Conservation (phyloP, 2,797 vertebrate genomes). For the Neostethus bicornis region DNA sequence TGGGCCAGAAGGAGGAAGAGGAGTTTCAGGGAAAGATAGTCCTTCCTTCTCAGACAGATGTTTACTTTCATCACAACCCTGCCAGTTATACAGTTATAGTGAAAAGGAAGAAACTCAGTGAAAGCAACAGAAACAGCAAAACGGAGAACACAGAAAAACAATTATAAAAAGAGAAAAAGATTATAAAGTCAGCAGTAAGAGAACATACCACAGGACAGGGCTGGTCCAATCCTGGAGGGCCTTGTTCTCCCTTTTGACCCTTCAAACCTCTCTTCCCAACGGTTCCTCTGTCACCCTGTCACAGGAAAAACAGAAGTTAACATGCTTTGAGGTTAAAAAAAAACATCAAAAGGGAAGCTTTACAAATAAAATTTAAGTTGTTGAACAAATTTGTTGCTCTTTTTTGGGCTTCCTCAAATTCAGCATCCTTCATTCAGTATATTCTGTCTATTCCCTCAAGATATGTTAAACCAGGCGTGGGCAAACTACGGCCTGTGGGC, state of each 20-base stretch:
- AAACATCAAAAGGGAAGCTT: slow-evolving; percentile 4
- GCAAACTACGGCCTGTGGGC: no score
- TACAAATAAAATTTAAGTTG: no score
- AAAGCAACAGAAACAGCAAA: slow-evolving; percentile 33
- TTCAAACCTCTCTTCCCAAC: slow-evolving; percentile 91
- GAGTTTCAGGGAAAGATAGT: slow-evolving; percentile 64
- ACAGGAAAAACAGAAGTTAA: slow-evolving; percentile 1
- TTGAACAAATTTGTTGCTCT: no score
- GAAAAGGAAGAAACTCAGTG: slow-evolving; percentile 33
- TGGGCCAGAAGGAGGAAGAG: slow-evolving; percentile 74
- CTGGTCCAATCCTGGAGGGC: slow-evolving; percentile 93
- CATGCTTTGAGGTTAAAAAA: not conserved
- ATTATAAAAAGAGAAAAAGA: slow-evolving; percentile 2
- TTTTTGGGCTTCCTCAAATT: no score
- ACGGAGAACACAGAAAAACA: slow-evolving; percentile 1
- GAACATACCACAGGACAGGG: slow-evolving; percentile 94
- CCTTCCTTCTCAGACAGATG: slow-evolving; percentile 73
- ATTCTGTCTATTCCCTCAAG: no score
- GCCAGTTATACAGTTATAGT: slow-evolving; percentile 72
- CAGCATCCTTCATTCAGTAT: no score
- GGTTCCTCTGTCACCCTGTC: slow-evolving; percentile 89
- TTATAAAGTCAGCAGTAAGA: not conserved
- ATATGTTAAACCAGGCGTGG: no score
- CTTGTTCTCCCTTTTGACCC: slow-evolving; percentile 94
- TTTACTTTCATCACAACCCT: slow-evolving; percentile 78